Conservation (phyloP, 2,797 vertebrate genomes). For the Gymnopithys bicolor region DNA sequence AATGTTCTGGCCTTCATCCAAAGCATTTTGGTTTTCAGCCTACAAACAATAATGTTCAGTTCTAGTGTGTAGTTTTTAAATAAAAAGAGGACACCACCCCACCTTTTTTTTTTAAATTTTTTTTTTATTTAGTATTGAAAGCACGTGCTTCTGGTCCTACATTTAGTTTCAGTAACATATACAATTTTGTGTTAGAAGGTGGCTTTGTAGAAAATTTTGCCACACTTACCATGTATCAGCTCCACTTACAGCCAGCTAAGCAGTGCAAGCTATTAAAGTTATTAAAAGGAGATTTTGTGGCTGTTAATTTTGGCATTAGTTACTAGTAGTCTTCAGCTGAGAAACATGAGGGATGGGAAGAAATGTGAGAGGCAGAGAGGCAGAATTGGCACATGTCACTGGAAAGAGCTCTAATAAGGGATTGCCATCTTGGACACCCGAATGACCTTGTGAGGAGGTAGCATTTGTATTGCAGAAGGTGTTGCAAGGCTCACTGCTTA, state of each 20-base stretch:
- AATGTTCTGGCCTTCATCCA: conserved; percentile 38
- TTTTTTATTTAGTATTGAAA: not conserved
- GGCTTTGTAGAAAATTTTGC: not conserved
- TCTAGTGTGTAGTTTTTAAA: not conserved
- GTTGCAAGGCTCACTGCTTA: not conserved
- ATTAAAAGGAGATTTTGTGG: conserved; percentile 28
- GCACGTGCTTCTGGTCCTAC: not conserved
- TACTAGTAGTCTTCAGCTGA: not conserved
- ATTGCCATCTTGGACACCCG: not conserved
- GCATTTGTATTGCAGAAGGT: not conserved
- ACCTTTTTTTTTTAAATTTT: fast-evolving
- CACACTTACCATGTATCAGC: not conserved
- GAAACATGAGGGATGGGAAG: not conserved
- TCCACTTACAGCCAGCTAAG: not conserved
- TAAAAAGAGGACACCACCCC: not conserved
- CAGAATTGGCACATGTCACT: not conserved
- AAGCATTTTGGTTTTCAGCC: conserved; percentile 37
- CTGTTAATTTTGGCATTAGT: not conserved
- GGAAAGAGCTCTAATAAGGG: not conserved
- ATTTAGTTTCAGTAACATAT: not conserved
- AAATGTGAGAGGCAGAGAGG: not conserved
- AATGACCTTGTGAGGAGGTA: not conserved
- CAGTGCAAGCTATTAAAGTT: not conserved
- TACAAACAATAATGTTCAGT: not conserved
- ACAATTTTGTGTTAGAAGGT: not conserved